Evolutionary conservation across 2,888 invertebrate genomes (phyloP).

Genomic region (Eupithecia subfuscata): DNA sequence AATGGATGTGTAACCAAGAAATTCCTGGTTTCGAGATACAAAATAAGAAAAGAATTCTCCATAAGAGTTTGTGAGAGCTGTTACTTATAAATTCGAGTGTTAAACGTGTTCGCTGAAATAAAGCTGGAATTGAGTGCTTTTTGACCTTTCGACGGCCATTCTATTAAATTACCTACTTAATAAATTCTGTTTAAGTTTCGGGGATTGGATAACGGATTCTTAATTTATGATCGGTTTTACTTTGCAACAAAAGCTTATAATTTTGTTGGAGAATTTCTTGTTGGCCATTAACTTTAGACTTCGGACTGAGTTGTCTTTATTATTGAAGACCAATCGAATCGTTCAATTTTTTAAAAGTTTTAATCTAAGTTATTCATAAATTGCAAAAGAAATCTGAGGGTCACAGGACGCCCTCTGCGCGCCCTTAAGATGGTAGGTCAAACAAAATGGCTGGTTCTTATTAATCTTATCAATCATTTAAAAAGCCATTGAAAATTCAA

Average conservation of each 20-base stretch:
- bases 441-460: background rate
- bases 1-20: background rate
- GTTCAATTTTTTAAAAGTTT: background rate
- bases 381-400: background rate
- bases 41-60: background rate
- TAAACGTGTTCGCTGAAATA: conserved; percentile 28
- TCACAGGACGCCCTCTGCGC: background rate
- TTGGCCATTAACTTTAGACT: conserved; percentile 57
- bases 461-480: background rate
- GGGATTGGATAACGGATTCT: conserved; percentile 64
- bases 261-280: conserved; percentile 63
- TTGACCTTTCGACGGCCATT: conserved; percentile 51
- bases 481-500: too few relatives aligned
- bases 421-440: background rate
- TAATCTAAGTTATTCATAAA: background rate
- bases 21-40: background rate
- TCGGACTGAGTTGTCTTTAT: conserved; percentile 35
- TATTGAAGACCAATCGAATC: background rate
- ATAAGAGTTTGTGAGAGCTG: background rate
- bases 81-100: conserved; percentile 17
- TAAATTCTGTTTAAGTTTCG: conserved; percentile 65
- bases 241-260: conserved; percentile 69
- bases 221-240: conserved; percentile 75
- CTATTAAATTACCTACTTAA: conserved; percentile 66
- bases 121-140: conserved; percentile 23